Evolutionary conservation across 2,113 vertebrate species (phyloP), one percentile per base, ranked within the genome.

Genomic region (Chionomys nivalis): DNA sequence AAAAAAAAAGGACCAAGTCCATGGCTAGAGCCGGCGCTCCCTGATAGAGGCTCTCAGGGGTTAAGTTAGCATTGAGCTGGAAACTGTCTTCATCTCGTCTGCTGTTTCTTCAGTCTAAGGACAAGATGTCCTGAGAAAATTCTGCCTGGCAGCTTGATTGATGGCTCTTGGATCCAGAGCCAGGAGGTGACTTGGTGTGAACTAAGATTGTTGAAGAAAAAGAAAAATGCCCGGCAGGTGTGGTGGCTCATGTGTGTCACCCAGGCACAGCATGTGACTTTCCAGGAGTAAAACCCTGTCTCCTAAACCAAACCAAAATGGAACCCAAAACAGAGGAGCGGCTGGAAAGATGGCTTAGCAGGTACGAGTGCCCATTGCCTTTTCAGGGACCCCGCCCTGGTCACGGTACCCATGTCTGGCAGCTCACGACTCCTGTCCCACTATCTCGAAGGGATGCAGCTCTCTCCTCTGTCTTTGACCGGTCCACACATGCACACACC

Each of bases 11-110:
- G 78, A 94, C 36, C 66, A 36, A 91, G 26, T 39, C 58, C 65
- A 70, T 23, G 10, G 94, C 88, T 78, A 92, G 95, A 94, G 76
- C 95, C 61, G 47, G 70, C 77, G 70, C 77, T 92, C 92, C 44
- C 11, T 10, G 75, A 96, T 44, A 81, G 73, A 36, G 39, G 58
- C 58, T 11, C 21, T n/a, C 58, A 68, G 42, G 52, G 70, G 88
- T 49, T 85, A 87, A 72, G 76, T 87, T 42, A 42, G 17, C 42
- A 2, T 21, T 26, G 42, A 39, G 14, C 47, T 88, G 39, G 36
- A 58, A 24, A 78, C 55, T 42, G 42, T 66, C 91, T 90, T 19
- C 5, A n/a, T 55, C 6, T 76, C 0, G 5, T 78, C 52, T 76
- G 19, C 61, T 90, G 23, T 66, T 61, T 61, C 91, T 82, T 58